Evolutionary conservation across 2,113 vertebrate genomes (phyloP).

Genomic region (Naja naja): DNA sequence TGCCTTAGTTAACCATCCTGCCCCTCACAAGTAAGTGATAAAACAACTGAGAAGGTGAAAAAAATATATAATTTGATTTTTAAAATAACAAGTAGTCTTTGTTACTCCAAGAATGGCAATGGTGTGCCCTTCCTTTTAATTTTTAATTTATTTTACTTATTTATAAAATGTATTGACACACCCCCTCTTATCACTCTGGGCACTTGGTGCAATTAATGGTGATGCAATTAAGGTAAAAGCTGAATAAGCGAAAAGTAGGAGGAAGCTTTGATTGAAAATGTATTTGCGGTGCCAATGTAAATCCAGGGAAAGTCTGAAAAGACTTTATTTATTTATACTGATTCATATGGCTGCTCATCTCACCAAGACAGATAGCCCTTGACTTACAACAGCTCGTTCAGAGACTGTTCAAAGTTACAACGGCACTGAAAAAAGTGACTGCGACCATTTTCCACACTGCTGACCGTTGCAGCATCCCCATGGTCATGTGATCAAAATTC

Average conservation of each 20-base stretch:
- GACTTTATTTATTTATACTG: neutral
- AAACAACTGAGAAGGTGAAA: neutral
- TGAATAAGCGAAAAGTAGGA: neutral
- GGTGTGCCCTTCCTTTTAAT: neutral
- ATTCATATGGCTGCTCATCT: neutral
- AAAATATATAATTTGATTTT: neutral
- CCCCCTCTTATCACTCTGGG: neutral
- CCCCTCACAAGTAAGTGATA: neutral
- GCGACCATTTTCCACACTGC: neutral
- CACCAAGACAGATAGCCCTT: neutral
- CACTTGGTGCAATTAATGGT: neutral
- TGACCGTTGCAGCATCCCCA: neutral
- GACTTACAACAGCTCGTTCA: neutral
- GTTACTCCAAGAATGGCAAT: neutral
- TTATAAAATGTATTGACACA: neutral
- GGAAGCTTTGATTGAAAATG: neutral
- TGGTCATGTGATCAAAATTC: neutral
- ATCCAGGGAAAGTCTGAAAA: neutral
- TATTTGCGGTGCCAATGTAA: neutral
- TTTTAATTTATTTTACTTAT: neutral
- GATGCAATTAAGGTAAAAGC: no score
- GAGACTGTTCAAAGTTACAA: neutral
- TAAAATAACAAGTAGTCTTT: neutral
- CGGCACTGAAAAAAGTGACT: neutral
- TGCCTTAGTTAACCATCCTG: neutral